Evolutionary conservation across 2,113 vertebrate genomes (phyloP).

Genomic region (Corvus cornix): DNA sequence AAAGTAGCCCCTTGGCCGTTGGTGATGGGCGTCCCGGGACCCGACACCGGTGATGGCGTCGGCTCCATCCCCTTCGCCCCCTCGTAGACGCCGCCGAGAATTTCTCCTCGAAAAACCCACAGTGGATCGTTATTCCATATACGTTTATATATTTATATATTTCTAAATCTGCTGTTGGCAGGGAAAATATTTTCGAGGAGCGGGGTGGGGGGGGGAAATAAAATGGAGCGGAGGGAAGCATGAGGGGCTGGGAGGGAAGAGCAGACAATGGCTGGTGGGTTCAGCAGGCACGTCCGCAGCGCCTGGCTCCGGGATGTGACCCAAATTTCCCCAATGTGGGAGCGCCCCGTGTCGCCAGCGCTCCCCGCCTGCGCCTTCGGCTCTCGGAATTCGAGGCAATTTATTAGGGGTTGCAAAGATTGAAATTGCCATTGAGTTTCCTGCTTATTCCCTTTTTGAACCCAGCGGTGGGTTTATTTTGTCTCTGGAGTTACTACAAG

Average conservation of each 20-base stretch:
- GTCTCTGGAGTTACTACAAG: neutral
- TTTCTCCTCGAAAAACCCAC: neutral
- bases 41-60: neutral
- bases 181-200: neutral
- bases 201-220: neutral
- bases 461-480: neutral
- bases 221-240: neutral
- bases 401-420: neutral
- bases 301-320: neutral
- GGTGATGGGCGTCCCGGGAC: neutral
- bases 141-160: neutral
- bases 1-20: rapidly evolving
- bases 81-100: neutral
- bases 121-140: neutral
- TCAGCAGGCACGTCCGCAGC: neutral
- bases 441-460: neutral
- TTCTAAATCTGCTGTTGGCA: neutral
- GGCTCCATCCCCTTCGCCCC: neutral
- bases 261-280: constrained; percentile 18
- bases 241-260: neutral
- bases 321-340: neutral
- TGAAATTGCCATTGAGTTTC: neutral
- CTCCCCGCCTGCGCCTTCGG: neutral
- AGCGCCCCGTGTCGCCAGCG: neutral
- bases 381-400: neutral